phyloP scores from a whole-genome alignment of 1,140 invertebrate species.

The Anoplophora glabripennis region DNA sequence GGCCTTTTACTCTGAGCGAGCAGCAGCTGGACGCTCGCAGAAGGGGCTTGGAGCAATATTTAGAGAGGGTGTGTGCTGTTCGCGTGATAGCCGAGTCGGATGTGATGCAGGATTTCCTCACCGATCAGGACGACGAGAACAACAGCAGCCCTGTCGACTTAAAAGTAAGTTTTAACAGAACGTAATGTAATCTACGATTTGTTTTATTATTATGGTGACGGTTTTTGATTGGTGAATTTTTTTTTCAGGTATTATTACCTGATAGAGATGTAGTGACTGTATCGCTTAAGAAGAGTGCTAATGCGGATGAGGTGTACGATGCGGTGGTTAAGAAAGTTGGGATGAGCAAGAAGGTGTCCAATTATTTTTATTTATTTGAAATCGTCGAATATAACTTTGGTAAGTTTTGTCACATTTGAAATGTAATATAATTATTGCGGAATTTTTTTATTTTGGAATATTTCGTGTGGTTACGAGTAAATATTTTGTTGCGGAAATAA shows the following conservation, averaged over 20 bases:
- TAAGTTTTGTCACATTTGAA: conserved; percentile 47
- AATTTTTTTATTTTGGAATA: not conserved
- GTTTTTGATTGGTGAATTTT: not conserved
- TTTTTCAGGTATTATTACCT: conserved; percentile 58
- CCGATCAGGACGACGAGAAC: conserved; percentile 85
- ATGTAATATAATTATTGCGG: no score
- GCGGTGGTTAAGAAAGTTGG: conserved; percentile 85
- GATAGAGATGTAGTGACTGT: conserved; percentile 89
- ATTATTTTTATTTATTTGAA: conserved; percentile 97
- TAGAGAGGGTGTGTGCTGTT: conserved; percentile 98
- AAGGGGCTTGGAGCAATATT: conserved; percentile 92
- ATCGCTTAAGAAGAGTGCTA: conserved; percentile 86
- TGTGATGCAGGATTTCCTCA: conserved; percentile 95
- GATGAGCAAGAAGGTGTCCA: conserved; percentile 73
- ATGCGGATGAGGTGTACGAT: conserved; percentile 87
- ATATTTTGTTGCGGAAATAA: not conserved
- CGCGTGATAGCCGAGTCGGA: conserved; percentile 97
- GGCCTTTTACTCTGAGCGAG: conserved; percentile 94
- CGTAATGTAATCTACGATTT: no score
- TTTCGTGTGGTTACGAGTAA: not conserved
- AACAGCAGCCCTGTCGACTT: conserved; percentile 87
- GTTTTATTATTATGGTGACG: no score
- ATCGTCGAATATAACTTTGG: conserved; percentile 96
- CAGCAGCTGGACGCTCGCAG: conserved; percentile 94
- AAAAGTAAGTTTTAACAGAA: conserved; percentile 60